Evolutionary conservation across 2,888 invertebrate species (phyloP), one percentile per base, ranked within the genome.

Genomic region (Hydroisotoma schaefferi): DNA sequence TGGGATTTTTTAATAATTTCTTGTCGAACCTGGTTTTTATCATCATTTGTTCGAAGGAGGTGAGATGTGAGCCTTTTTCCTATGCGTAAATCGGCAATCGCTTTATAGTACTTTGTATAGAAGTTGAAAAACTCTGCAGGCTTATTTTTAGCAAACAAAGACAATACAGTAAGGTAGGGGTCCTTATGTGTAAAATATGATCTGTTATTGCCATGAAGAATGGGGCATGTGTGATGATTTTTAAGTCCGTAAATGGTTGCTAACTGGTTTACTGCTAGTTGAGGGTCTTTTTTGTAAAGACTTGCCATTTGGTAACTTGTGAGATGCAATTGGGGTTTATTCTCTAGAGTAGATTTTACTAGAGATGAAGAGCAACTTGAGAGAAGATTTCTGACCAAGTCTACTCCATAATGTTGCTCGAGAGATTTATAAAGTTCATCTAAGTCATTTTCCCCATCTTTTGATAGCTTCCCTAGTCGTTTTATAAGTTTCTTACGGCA

Each of bases 401-500:
- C 58, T 2, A 63, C 55, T 37, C 68, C 68, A 57, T 68, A 68
- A 33, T 55, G 61, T 22, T 44, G 49, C 22, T 63, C 59, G 3
- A 68, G 38, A 8, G 63, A 57, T 12, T 59, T 48, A 27, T 61
- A 68, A 27, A 68, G 57, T 18, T 53, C 49, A n/a, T 63, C 58
- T 6, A 63, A 56, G n/a, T 61, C 38, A 15, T 59, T 46, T 8
- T 53, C 53, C 47, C 64, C 62, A 15, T 61, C 55, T 37, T n/a
- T 18, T 27, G 61, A 57, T 43, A 59, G 60, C 20, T 56, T 61
- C 20, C 63, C 65, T 22, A 68, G 23, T 12, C 59, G 57, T 15
- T 63, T 61, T 26, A 68, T 58, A 26, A 68, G 43, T 46, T 59
- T 59, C 38, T 59, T 59, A 37, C 68, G 48, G n/a, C 61, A 59